phyloP scores from a whole-genome alignment of 2,888 invertebrate genomes.

The Auanema sp. region DNA sequence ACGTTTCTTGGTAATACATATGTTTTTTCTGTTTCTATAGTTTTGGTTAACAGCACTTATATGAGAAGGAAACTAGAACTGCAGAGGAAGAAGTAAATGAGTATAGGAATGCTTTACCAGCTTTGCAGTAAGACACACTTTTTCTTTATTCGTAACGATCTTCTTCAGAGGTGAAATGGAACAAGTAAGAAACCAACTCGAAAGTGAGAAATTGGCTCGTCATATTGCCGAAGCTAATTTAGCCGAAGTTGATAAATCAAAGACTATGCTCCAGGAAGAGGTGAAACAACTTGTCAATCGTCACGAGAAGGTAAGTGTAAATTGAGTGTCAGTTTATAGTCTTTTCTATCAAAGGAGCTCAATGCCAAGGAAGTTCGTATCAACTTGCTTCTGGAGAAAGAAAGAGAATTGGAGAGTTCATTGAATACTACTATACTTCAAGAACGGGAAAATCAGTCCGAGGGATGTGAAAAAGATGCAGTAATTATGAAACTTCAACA shows the following conservation, averaged over 20 bases:
- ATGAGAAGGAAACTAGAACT: neutral
- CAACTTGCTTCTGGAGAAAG: slow-evolving; percentile 8
- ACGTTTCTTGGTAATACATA: slow-evolving; percentile 5
- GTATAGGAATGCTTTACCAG: neutral
- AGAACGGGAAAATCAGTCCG: slow-evolving; percentile 2
- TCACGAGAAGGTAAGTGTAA: slow-evolving; percentile 31
- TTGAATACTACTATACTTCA: neutral
- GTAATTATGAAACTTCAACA: neutral
- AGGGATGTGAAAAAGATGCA: slow-evolving; percentile 8
- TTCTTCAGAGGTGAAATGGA: slow-evolving; percentile 23
- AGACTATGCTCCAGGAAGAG: slow-evolving; percentile 76
- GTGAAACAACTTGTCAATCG: slow-evolving; percentile 41
- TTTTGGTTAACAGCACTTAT: slow-evolving; percentile 1
- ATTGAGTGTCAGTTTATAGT: neutral
- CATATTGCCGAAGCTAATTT: slow-evolving; percentile 79
- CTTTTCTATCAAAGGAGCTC: slow-evolving; percentile 18
- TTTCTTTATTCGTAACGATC: slow-evolving; percentile 3
- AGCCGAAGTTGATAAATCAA: slow-evolving; percentile 89
- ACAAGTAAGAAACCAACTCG: slow-evolving; percentile 25
- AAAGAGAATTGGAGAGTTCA: slow-evolving; percentile 13
- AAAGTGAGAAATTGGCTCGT: slow-evolving; percentile 29
- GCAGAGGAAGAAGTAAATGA: neutral
- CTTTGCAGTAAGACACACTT: neutral
- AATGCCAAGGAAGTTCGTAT: slow-evolving; percentile 22
- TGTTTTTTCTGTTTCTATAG: neutral